Conservation (phyloP, 2,888 invertebrate species). For the Eretmocerus hayati region DNA sequence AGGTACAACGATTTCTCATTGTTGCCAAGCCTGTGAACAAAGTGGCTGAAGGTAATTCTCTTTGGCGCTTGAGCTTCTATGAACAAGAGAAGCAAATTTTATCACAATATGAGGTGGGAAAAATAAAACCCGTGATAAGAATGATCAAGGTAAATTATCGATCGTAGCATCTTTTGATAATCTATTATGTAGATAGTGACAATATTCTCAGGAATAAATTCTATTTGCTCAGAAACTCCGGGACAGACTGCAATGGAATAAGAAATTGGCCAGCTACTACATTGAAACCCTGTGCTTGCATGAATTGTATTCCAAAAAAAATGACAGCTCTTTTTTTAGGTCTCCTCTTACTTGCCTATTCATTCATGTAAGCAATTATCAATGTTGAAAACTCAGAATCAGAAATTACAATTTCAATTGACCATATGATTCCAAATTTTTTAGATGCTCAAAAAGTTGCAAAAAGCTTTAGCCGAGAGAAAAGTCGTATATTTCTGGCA, state of each 20-base stretch:
- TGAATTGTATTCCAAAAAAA: constrained; percentile 44
- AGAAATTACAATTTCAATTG: too few relatives aligned
- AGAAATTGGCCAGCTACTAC: constrained; percentile 15
- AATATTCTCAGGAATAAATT: too few relatives aligned
- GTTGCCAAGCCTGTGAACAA: constrained; percentile 46
- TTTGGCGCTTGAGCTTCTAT: constrained; percentile 56
- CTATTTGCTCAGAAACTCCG: constrained; percentile 7
- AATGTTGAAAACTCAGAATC: too few relatives aligned
- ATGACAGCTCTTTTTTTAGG: constrained; percentile 42
- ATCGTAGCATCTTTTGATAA: not conserved
- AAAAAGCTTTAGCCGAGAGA: constrained; percentile 34
- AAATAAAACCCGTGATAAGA: constrained; percentile 29
- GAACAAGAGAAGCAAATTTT: constrained; percentile 52
- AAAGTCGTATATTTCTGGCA: constrained; percentile 50
- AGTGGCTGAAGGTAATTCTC: constrained; percentile 34
- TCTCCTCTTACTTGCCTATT: constrained; percentile 49
- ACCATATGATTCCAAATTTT: too few relatives aligned
- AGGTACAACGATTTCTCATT: constrained; percentile 44
- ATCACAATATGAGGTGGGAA: constrained; percentile 30
- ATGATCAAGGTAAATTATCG: constrained; percentile 29
- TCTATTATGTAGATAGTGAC: not conserved
- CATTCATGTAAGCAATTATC: constrained; percentile 45
- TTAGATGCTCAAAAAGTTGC: constrained; percentile 46
- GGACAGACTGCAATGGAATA: constrained; percentile 6
- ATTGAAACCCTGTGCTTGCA: constrained; percentile 16